phyloP scores from a whole-genome alignment of 1,140 invertebrate species.

The Oedothorax gibbosus region DNA sequence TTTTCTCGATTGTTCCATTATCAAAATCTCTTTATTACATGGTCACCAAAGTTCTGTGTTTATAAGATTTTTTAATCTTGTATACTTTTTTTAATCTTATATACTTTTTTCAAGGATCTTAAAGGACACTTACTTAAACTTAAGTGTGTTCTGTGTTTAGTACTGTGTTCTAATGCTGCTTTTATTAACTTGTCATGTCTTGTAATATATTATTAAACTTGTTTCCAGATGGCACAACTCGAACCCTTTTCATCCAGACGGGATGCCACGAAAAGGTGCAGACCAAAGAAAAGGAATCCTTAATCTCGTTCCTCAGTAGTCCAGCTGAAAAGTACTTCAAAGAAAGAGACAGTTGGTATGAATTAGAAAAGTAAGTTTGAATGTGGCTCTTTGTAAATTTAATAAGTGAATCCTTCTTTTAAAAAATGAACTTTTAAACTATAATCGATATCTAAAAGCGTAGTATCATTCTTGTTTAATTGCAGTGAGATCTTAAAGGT shows the following conservation, averaged over 20 bases:
- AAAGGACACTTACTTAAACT: too few relatives aligned
- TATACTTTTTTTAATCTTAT: too few relatives aligned
- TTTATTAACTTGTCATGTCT: background rate
- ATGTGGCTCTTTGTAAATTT: background rate
- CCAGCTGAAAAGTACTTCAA: conserved; percentile 34
- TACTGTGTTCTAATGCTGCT: too few relatives aligned
- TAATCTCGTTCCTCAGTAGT: conserved; percentile 8
- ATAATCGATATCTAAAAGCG: too few relatives aligned
- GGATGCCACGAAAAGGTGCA: conserved; percentile 31
- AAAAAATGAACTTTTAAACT: too few relatives aligned
- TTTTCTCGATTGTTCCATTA: too few relatives aligned
- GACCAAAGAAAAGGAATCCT: conserved; percentile 21
- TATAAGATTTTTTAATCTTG: too few relatives aligned
- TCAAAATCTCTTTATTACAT: too few relatives aligned
- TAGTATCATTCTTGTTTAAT: background rate
- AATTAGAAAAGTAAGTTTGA: conserved; percentile 46
- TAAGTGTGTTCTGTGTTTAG: too few relatives aligned
- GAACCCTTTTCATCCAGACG: conserved; percentile 45
- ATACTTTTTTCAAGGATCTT: too few relatives aligned
- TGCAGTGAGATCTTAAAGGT: conserved; percentile 56
- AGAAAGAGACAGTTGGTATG: conserved; percentile 57
- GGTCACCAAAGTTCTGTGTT: too few relatives aligned
- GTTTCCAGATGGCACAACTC: conserved; percentile 28
- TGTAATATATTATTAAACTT: background rate
- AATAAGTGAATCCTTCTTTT: too few relatives aligned